Percentiles rank a stretch among this genome's conserved stretches.
These are phyloP conservation scores for Drosophila simulans DNA, from an alignment of 1,140 invertebrate genomes.

Conservation along the genomic window DNA sequence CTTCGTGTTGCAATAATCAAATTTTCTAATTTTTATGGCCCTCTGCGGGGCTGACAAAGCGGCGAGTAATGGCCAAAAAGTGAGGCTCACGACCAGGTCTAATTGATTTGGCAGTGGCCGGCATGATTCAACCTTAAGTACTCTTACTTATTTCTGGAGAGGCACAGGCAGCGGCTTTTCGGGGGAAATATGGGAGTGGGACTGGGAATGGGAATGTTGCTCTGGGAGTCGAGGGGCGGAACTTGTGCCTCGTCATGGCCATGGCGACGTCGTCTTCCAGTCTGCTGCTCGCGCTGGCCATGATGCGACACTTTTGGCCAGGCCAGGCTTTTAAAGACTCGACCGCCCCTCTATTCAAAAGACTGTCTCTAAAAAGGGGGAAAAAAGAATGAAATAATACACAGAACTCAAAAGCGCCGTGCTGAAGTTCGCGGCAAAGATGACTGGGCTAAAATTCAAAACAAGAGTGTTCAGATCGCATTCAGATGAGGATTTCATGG, in stretches of 20 bases:
- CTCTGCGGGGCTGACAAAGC: constrained; percentile 54
- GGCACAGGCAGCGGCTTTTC: constrained; percentile 42
- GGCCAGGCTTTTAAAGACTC: constrained; percentile 60
- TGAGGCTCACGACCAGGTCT: constrained; percentile 64
- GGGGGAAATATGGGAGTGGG: constrained; percentile 11
- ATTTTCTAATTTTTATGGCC: constrained; percentile 84
- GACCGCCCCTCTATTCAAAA: constrained; percentile 50
- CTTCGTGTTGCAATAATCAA: constrained; percentile 80
- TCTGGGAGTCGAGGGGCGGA: constrained; percentile 38
- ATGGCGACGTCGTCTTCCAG: constrained; percentile 75
- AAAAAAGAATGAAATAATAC: constrained; percentile 28
- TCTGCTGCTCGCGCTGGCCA: constrained; percentile 68
- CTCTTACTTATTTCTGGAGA: constrained; percentile 36
- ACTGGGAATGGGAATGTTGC: not conserved
- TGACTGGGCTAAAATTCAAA: constrained; percentile 54
- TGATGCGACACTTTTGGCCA: constrained; percentile 68
- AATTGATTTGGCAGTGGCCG: constrained; percentile 73
- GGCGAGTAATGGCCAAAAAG: constrained; percentile 58
- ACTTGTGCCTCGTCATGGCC: constrained; percentile 66
- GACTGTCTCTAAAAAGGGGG: constrained; percentile 46
- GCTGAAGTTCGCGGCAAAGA: constrained; percentile 76
- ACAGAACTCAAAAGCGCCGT: constrained; percentile 56
- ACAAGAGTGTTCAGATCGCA: constrained; percentile 52
- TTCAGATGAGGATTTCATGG: constrained; percentile 36
- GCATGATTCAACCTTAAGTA: constrained; percentile 53